These are phyloP conservation scores for Dreissena rostriformis DNA, from an alignment of 1,140 invertebrate genomes.

Conservation along the genomic window DNA sequence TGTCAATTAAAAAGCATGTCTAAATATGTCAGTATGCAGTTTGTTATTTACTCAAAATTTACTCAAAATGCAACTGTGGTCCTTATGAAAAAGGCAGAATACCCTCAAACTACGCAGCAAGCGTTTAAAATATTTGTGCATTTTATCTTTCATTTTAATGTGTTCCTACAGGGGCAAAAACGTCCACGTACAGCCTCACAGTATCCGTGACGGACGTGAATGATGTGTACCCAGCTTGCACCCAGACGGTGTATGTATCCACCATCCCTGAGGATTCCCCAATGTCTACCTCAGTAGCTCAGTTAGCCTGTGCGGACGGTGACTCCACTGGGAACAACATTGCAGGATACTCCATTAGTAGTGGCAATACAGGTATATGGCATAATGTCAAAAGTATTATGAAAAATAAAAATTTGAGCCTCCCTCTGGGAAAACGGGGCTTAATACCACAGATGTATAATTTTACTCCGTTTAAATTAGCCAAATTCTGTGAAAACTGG, in stretches of 20 bases:
- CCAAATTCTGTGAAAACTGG: not conserved
- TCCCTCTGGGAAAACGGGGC: not conserved
- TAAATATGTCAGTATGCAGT: too few species aligned
- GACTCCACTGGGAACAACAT: constrained; percentile 55
- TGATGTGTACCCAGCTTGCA: constrained; percentile 27
- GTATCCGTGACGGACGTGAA: constrained; percentile 39
- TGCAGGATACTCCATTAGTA: constrained; percentile 40
- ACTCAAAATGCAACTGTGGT: too few species aligned
- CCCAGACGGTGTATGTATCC: constrained; percentile 44
- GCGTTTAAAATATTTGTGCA: not conserved
- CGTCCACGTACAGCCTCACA: constrained; percentile 31
- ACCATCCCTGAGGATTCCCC: constrained; percentile 53
- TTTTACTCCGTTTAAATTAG: too few species aligned
- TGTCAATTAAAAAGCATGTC: too few species aligned
- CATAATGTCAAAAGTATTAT: not conserved
- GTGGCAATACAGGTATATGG: constrained; percentile 46
- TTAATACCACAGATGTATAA: not conserved
- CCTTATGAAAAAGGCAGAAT: too few species aligned
- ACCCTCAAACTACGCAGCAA: not conserved
- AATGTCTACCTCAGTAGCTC: constrained; percentile 26
- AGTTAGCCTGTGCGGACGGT: constrained; percentile 54
- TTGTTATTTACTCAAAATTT: too few species aligned
- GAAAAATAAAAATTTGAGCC: not conserved
- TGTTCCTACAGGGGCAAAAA: constrained; percentile 19
- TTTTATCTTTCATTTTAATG: not conserved